A percentile compares a stretch with the other conserved stretches of the same genome.
Conservation (phyloP, 2,113 vertebrate genomes). For the Sinocyclocheilus maitianheensis region DNA sequence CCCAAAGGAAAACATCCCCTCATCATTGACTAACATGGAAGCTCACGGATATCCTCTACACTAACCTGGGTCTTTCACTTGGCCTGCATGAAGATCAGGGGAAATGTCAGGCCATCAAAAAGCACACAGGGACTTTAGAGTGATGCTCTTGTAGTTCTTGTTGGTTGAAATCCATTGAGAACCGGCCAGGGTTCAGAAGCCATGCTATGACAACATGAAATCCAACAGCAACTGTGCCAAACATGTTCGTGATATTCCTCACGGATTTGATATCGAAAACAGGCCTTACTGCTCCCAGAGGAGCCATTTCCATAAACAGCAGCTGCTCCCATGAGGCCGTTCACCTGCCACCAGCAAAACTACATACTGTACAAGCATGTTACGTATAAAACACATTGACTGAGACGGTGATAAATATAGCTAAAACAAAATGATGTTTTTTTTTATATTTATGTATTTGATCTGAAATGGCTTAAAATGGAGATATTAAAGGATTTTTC, state of each 20-base stretch:
- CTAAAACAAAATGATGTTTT: not conserved
- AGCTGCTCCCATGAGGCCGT: not conserved
- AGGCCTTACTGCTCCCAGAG: not conserved
- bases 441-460: not conserved
- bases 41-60: not conserved
- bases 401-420: not conserved
- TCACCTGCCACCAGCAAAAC: constrained; percentile 21
- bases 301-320: not conserved
- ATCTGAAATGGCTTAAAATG: not conserved
- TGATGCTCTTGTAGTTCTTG: constrained; percentile 21
- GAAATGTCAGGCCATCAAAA: not conserved
- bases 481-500: not conserved
- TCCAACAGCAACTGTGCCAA: constrained; percentile 17
- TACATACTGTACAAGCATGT: not conserved
- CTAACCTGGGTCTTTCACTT: not conserved
- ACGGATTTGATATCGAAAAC: not conserved
- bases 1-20: not conserved
- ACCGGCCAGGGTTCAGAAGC: not conserved
- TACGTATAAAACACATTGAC: not conserved
- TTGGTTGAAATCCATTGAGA: not conserved
- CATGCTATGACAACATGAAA: not conserved
- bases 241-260: constrained; percentile 9
- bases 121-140: not conserved
- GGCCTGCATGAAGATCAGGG: not conserved
- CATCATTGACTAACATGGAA: not conserved